Evolutionary conservation across 2,888 invertebrate genomes (phyloP), one percentile per base, ranked within the genome.

Genomic region (Helleia helle): DNA sequence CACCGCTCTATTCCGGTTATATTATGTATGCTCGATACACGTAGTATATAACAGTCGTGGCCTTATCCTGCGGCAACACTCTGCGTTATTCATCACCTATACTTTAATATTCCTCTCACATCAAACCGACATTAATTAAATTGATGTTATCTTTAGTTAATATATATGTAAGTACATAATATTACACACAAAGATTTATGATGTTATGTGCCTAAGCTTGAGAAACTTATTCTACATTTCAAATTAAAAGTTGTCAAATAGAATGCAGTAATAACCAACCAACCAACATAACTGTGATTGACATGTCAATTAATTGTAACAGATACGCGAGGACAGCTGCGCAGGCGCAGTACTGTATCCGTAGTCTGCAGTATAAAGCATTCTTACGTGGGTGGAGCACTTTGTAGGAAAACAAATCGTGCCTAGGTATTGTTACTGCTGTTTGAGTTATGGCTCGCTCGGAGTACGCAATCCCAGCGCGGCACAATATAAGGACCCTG

Each of bases 241-340:
- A 18, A 38, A 25, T 28, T 24, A 15, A 14, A n/a, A 30, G 25
- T 36, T 38, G 14, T 27, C 24, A 37, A 28, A 26, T 17, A 4
- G 7, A 12, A 13, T 1, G 12, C 22, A 34, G 34, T 4, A 34
- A 18, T 12, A n/a, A n/a, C n/a, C n/a, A n/a, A n/a, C n/a, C n/a
- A n/a, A 11, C 25, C 8, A 15, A 14, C 17, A 8, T 14, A 30
- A 17, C 12, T 31, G 12, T 15, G 24, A 42, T 48, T 48, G 46
- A 45, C 38, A 28, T 43, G 42, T 37, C 40, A 48, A 44, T 43
- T 47, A 48, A 42, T 30, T 40, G 36, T 37, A 46, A 51, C 42
- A 29, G 41, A 41, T 40, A 44, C 25, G 26, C 27, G 38, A 36
- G 40, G 38, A 34, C 36, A 45, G 39, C 43, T 36, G 41, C 22